phyloP scores from a whole-genome alignment of 2,797 vertebrate species.

The Botia almorhae region DNA sequence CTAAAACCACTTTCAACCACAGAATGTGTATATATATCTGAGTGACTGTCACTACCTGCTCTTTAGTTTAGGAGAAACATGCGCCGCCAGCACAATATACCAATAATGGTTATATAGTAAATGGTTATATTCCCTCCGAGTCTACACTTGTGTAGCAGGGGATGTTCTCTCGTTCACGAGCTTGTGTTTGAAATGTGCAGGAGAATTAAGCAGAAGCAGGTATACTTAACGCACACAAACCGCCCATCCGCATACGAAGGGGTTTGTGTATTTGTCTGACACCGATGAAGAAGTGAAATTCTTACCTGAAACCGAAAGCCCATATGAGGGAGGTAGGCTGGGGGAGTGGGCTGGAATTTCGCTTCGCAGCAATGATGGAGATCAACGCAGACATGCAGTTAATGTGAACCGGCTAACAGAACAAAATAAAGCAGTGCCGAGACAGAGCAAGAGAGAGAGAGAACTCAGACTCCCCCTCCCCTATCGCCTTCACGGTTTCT shows the following conservation, averaged over 20 bases:
- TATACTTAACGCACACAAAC: neutral
- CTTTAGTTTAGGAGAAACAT: conserved; percentile 8
- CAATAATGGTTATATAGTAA: too few relatives aligned
- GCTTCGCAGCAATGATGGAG: conserved; percentile 31
- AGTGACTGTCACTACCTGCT: neutral
- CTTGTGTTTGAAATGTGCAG: conserved; percentile 2
- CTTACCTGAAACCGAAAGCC: conserved; percentile 50
- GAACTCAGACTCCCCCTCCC: conserved; percentile 35
- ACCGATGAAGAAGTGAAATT: conserved; percentile 34
- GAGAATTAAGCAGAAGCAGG: conserved; percentile 19
- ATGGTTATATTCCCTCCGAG: conserved; percentile 17
- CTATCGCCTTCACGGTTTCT: conserved; percentile 43
- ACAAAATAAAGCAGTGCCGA: conserved; percentile 34
- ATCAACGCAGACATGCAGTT: conserved; percentile 13
- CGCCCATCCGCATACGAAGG: neutral
- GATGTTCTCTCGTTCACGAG: conserved; percentile 4
- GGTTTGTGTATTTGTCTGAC: conserved; percentile 20
- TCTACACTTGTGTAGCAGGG: neutral
- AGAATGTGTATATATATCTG: conserved; percentile 5
- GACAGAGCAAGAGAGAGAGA: conserved; percentile 51
- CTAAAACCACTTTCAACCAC: conserved; percentile 3
- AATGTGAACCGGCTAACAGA: conserved; percentile 37
- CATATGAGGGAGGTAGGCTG: neutral
- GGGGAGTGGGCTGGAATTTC: neutral
- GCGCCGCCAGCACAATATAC: neutral